Evolutionary conservation across 2,888 invertebrate genomes (phyloP).

Genomic region (Nasonia oneida): DNA sequence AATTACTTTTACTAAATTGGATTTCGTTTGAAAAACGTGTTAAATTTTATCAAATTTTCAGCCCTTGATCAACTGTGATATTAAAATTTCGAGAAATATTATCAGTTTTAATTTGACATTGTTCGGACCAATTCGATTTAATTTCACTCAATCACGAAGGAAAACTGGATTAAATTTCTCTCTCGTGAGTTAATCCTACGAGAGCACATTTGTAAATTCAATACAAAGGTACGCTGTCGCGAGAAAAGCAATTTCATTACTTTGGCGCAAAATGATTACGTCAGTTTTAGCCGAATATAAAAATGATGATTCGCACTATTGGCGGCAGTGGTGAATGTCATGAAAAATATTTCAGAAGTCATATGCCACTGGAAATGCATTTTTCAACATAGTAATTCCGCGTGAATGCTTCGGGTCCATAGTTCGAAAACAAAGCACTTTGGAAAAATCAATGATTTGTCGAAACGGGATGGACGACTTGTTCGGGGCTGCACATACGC

Average conservation of each 20-base stretch:
- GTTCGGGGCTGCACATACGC: neutral
- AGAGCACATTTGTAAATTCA: neutral
- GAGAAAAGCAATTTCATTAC: neutral
- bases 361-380: neutral
- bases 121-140: neutral
- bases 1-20: neutral
- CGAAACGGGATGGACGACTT: neutral
- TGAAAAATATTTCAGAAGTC: neutral
- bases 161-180: neutral
- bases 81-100: too few relatives aligned
- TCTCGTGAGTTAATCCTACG: neutral
- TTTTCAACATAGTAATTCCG: neutral
- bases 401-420: neutral
- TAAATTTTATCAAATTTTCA: too few relatives aligned
- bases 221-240: neutral
- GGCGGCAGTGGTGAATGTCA: neutral
- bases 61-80: too few relatives aligned
- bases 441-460: neutral
- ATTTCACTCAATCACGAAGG: neutral
- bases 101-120: neutral
- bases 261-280: neutral
- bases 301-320: neutral
- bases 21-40: too few relatives aligned
- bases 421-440: neutral
- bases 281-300: neutral